Percentiles rank a stretch among this genome's conserved stretches.
Conservation (phyloP, 2,113 vertebrate genomes). For the Mus pahari region DNA sequence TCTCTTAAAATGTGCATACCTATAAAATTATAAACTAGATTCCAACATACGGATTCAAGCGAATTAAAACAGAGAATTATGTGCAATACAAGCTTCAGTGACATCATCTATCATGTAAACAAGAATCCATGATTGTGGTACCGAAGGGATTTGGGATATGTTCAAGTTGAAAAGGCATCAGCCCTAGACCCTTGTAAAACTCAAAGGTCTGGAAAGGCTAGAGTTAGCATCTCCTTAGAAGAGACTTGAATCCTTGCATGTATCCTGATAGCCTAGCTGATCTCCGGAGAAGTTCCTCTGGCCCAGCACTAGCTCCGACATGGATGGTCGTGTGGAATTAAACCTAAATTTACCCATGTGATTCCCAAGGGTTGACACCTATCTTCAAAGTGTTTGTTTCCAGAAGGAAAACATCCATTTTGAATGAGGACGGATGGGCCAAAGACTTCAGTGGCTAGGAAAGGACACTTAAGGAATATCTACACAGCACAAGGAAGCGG, state of each 20-base stretch:
- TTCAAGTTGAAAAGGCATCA: not conserved
- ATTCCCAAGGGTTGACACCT: not conserved
- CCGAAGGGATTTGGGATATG: not conserved
- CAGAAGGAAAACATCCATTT: not conserved
- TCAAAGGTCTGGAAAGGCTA: not conserved
- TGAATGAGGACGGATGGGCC: fast-evolving
- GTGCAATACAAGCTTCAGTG: not conserved
- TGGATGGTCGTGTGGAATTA: not conserved
- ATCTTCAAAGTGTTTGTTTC: not conserved
- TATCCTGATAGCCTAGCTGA: not conserved
- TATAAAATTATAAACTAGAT: not conserved
- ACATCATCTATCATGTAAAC: too few relatives aligned
- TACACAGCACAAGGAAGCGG: not conserved
- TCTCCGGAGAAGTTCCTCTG: not conserved
- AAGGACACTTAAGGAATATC: not conserved
- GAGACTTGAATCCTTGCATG: too few relatives aligned
- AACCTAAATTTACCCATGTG: not conserved
- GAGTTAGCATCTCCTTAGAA: not conserved
- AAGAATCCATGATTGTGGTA: not conserved
- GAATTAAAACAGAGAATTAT: not conserved
- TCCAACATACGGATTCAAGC: not conserved
- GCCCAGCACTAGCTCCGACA: not conserved
- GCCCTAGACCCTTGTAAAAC: not conserved
- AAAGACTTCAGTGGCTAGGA: not conserved
- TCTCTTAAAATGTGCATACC: not conserved